Percentiles rank a stretch among this genome's conserved stretches.
Evolutionary conservation across 2,113 vertebrate genomes (phyloP).

Genomic region (Ctenomys sociabilis): DNA sequence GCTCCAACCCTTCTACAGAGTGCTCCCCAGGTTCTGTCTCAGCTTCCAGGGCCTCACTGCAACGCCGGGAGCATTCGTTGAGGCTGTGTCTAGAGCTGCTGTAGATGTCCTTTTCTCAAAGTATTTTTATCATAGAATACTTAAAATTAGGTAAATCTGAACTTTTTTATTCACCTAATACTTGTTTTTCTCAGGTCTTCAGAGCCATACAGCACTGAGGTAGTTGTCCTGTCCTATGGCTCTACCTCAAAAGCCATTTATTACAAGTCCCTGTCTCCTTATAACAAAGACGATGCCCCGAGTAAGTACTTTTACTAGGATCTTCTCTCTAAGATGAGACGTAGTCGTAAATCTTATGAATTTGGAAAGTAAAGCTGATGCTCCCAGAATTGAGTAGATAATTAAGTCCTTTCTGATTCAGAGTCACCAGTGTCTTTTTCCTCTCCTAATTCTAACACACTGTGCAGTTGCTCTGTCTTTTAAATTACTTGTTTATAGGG

Average conservation of each 20-base stretch:
- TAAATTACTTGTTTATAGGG: not conserved
- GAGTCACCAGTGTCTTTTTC: not conserved
- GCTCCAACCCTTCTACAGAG: not conserved
- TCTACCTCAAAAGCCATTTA: not conserved
- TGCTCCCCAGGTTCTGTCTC: not conserved
- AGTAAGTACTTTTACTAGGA: not conserved
- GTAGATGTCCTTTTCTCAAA: not conserved
- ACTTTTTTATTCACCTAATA: not conserved
- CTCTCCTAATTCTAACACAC: not conserved
- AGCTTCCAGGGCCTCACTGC: not conserved
- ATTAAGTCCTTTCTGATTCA: not conserved
- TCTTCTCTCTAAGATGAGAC: not conserved
- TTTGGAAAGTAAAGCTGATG: not conserved
- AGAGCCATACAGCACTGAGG: too few species aligned
- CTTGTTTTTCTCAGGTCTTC: not conserved
- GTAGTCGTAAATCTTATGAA: not conserved
- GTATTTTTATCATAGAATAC: not conserved
- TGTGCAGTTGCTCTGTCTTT: not conserved
- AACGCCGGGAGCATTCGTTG: not conserved
- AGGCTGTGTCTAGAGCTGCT: not conserved
- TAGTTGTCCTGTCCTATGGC: not conserved
- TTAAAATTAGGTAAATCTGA: not conserved
- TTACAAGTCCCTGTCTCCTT: not conserved
- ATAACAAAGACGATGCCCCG: not conserved
- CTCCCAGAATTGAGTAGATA: not conserved